Conservation (phyloP, 1,140 invertebrate species). For the Drosophila suzukii region DNA sequence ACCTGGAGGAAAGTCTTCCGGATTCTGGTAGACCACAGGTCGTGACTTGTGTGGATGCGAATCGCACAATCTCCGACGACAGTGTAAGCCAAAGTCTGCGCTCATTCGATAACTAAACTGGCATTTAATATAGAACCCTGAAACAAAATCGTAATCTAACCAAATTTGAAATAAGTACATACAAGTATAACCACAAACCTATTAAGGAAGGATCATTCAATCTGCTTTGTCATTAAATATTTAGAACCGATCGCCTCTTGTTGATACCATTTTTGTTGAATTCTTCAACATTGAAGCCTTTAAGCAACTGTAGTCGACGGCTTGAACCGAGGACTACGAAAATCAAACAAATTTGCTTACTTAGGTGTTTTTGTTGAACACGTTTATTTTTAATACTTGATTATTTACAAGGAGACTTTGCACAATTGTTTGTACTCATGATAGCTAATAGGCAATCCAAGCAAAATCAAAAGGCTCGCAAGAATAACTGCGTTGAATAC, state of each 20-base stretch:
- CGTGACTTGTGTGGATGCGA: slow-evolving; percentile 22
- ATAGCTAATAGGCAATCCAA: slow-evolving; percentile 35
- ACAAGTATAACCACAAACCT: slow-evolving; percentile 42
- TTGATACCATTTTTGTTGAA: slow-evolving; percentile 37
- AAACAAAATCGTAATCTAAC: slow-evolving; percentile 56
- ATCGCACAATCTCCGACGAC: slow-evolving; percentile 60
- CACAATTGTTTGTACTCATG: slow-evolving; percentile 37
- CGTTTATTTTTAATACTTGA: slow-evolving; percentile 32
- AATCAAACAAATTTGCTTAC: slow-evolving; percentile 29
- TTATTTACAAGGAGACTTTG: slow-evolving; percentile 40
- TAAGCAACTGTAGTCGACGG: background rate
- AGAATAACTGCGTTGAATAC: slow-evolving; percentile 19
- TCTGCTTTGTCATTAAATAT: slow-evolving; percentile 8
- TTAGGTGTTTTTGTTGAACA: slow-evolving; percentile 29
- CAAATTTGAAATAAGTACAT: slow-evolving; percentile 47
- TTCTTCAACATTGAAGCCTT: background rate
- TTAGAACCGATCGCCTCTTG: slow-evolving; percentile 27
- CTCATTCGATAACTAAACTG: slow-evolving; percentile 47
- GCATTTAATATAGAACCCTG: slow-evolving; percentile 49
- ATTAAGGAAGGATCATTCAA: slow-evolving; percentile 29
- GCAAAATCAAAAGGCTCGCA: slow-evolving; percentile 24
- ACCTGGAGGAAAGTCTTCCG: slow-evolving; percentile 88
- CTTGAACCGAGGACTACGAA: slow-evolving; percentile 15
- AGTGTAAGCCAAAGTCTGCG: slow-evolving; percentile 54
- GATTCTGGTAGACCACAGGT: slow-evolving; percentile 86